Evolutionary conservation across 1,140 invertebrate genomes (phyloP), one percentile per base, ranked within the genome.

Genomic region (Meteorus sp.): DNA sequence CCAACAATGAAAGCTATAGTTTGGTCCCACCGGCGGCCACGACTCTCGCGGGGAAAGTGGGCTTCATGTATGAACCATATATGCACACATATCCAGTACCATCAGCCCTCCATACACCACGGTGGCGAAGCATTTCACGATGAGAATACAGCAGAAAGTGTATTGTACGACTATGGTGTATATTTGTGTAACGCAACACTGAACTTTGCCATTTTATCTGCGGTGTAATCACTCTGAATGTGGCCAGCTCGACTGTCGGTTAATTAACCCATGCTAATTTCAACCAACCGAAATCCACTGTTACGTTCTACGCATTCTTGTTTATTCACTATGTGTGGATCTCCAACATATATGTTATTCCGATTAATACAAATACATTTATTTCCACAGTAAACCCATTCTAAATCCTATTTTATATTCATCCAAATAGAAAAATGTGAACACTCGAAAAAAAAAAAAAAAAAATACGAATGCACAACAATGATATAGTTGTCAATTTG

Each of bases 1-100:
- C 35, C 48, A 27, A 52, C 56, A 51, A 59, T 59, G 48, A 52
- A 52, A 25, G 56, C 45, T 52, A 41, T 43, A 59, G 35, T 52
- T 59, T 45, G 25, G 43, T n/a, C n/a, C 48, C 22, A 37, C 27
- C 25, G 20, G 13, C 20, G 23, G 13, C 6, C 29, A 13, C 20
- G 37, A 41, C 35, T 53, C 13, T 41, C 25, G 27, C 13, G 20
- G 25, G 13, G 29, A 52, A 41, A 39, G 13, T 39, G 35, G 15
- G 35, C 8, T 39, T 39, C 35, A 39, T 39, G 15, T 39, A 39
- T 39, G 35, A 13, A 39, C 35, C 35, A n/a, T n/a, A n/a, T n/a
- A n/a, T n/a, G n/a, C n/a, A n/a, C n/a, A n/a, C n/a, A n/a, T n/a
- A n/a, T n/a, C n/a, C n/a, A n/a, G n/a, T 23, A 19, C 2, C 25